These are phyloP conservation scores for Nothoprocta perdicaria DNA, from an alignment of 2,113 vertebrate species.

Conservation along the genomic window DNA sequence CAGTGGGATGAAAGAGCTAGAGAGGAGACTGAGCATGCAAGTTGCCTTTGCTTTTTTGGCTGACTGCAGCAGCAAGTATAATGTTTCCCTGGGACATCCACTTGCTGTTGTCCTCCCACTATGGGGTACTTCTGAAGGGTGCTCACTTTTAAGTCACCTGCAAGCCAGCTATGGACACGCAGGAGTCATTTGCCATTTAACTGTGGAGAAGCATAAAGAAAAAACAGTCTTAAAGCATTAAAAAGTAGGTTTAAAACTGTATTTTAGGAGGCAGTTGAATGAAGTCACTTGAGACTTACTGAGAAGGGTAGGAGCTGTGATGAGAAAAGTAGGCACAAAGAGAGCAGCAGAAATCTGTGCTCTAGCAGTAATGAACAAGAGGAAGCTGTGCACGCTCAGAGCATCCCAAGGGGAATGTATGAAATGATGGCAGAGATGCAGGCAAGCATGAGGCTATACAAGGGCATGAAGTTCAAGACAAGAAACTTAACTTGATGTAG, in stretches of 20 bases:
- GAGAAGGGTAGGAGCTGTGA: not conserved
- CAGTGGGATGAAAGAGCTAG: not conserved
- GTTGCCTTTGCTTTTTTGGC: not conserved
- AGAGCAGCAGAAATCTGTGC: not conserved
- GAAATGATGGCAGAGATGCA: constrained; percentile 38
- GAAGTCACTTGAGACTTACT: constrained; percentile 11
- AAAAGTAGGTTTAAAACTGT: not conserved
- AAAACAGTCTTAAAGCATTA: not conserved
- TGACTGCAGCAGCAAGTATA: not conserved
- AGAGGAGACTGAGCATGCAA: not conserved
- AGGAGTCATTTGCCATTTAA: not conserved
- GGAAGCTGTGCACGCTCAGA: constrained; percentile 1
- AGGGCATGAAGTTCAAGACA: constrained; percentile 26
- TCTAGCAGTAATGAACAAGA: constrained; percentile 2
- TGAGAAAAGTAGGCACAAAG: not conserved
- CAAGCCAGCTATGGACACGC: not conserved
- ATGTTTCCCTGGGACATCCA: not conserved
- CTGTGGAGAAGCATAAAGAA: not conserved
- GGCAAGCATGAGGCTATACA: constrained; percentile 31
- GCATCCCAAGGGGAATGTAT: not conserved
- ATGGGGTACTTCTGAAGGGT: not conserved
- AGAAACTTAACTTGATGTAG: constrained; percentile 33
- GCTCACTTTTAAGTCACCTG: not conserved
- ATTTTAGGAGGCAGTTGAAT: not conserved
- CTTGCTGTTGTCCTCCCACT: not conserved